Evolutionary conservation across 2,113 vertebrate genomes (phyloP), one percentile per base, ranked within the genome.

Genomic region (Pluvialis apricaria): DNA sequence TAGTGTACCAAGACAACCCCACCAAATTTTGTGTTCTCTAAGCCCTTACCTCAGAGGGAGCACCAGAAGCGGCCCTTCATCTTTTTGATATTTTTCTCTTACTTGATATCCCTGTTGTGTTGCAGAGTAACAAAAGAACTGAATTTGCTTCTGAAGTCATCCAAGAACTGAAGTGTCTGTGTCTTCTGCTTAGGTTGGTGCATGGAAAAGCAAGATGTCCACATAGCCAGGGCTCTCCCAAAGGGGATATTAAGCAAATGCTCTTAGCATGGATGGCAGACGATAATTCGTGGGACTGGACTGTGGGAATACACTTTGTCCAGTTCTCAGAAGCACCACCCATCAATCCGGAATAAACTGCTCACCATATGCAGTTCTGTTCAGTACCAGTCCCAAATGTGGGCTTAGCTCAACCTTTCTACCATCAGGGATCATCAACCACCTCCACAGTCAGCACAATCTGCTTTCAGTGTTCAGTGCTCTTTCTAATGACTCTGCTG

Each of bases 311-410:
- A 62, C 12, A 13, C 25, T 89, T 89, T 75, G 29, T 19, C 44
- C 20, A 20, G 38, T 38, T 93, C 55, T 79, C 38, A 32, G 75
- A 92, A 91, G n/a, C 13, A 42, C 11, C 9, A 28, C 31, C 16
- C 2, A 0, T 28, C n/a, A 66, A 5, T 64, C n/a, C 68, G 57
- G 32, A 81, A 54, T 29, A 75, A 91, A 75, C 21, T 62, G 44
- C 18, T 44, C 18, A 8, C 49, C 1, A 0, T 28, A 21, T 6
- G 11, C 10, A 62, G 10, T 40, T 86, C 5, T 1, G 5, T 54
- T 87, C 0, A 0, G 21, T 45, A 49, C 14, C 42, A 57, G 10
- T 49, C 64, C 31, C 24, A 91, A 44, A 75, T 15, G 45, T 26
- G 29, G 34, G 8, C 6, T 54, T 77, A 77, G 12, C 28, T 89